Percentiles rank a stretch among this genome's conserved stretches.
Evolutionary conservation across 2,797 vertebrate species (phyloP).

Genomic region (Cuniculus paca): DNA sequence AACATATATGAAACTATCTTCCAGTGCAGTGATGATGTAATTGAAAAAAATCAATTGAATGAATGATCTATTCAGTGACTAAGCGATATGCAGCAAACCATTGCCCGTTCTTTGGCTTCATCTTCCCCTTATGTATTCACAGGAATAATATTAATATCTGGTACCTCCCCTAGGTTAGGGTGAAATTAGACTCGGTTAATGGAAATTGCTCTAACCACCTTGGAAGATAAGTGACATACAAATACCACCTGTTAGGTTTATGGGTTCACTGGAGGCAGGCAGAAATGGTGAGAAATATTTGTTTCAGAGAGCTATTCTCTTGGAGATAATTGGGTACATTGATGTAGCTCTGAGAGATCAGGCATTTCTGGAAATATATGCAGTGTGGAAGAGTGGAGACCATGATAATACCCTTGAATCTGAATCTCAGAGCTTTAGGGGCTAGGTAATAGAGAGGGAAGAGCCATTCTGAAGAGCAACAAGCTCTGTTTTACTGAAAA

Average conservation of each 20-base stretch:
- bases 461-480: not conserved
- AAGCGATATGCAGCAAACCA: not conserved
- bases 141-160: not conserved
- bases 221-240: conserved; percentile 56
- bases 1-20: conserved; percentile 23
- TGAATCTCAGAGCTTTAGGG: not conserved
- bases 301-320: not conserved
- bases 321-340: not conserved
- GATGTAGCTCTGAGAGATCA: not conserved
- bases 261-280: conserved; percentile 46
- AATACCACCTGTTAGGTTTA: conserved; percentile 62
- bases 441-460: not conserved
- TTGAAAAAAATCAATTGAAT: not conserved
- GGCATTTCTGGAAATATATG: not conserved
- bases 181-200: conserved; percentile 6
- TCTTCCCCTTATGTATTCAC: not conserved
- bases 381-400: not conserved
- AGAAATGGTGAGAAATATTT: conserved; percentile 32
- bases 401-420: not conserved
- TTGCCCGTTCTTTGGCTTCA: not conserved
- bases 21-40: not conserved
- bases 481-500: conserved; percentile 69
- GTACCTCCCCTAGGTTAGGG: not conserved
- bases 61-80: not conserved
- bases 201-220: conserved; percentile 39